phyloP scores from a whole-genome alignment of 2,113 vertebrate genomes.

The Lycaon pictus region DNA sequence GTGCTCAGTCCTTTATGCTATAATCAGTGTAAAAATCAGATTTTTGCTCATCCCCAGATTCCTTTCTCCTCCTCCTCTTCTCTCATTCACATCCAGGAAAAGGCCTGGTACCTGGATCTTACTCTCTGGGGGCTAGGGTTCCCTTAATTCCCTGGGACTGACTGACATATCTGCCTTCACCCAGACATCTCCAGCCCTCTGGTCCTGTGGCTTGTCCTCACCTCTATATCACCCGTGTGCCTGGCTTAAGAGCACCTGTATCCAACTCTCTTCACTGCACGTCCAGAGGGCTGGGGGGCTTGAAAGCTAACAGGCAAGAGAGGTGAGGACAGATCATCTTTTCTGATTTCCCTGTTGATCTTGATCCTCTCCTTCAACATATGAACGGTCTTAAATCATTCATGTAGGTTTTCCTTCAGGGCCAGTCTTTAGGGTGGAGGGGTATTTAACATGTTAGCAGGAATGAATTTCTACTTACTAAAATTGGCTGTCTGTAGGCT shows the following conservation, averaged over 20 bases:
- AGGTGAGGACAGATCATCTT: neutral
- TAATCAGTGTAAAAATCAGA: neutral
- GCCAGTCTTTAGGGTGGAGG: neutral
- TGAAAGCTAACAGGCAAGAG: neutral
- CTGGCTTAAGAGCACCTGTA: neutral
- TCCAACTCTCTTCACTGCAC: neutral
- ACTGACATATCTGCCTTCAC: neutral
- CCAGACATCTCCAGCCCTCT: neutral
- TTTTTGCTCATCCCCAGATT: neutral
- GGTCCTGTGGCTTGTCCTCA: neutral
- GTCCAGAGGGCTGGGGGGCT: neutral
- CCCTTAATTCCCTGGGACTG: neutral
- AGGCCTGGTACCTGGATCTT: neutral
- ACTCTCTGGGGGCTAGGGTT: neutral
- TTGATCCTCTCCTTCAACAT: neutral
- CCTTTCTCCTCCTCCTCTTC: neutral
- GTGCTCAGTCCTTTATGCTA: neutral
- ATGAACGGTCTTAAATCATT: neutral
- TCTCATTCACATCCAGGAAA: neutral
- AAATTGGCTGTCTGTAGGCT: neutral
- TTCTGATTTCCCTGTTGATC: neutral
- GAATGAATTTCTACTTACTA: neutral
- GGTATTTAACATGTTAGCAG: neutral
- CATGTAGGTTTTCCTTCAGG: neutral
- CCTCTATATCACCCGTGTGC: neutral